phyloP scores from a whole-genome alignment of 2,113 vertebrate species.

The Podarcis cretensis region DNA sequence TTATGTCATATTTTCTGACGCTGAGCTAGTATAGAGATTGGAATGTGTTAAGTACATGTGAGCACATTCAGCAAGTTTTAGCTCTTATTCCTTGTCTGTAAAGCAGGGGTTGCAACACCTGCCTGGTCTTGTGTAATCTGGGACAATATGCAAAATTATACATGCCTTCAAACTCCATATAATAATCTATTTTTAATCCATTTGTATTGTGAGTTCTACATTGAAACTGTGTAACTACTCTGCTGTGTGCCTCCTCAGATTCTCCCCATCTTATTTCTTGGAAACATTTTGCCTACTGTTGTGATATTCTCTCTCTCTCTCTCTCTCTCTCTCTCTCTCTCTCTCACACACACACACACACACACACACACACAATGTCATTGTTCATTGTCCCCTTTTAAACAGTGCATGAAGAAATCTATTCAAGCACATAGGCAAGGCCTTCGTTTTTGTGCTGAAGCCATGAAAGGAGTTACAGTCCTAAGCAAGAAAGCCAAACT shows the following conservation, averaged over 20 bases:
- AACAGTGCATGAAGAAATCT: conserved; percentile 51
- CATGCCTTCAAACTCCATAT: background rate
- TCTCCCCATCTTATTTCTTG: background rate
- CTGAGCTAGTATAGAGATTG: background rate
- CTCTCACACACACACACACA: too few species aligned
- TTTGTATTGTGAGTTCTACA: too few species aligned
- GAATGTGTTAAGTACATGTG: background rate
- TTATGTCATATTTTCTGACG: background rate
- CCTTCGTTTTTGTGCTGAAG: conserved; percentile 43
- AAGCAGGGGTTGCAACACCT: background rate
- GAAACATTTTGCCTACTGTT: conserved; percentile 7
- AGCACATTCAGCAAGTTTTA: background rate
- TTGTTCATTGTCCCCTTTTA: conserved; percentile 41
- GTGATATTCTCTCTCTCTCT: background rate
- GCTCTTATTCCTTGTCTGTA: background rate
- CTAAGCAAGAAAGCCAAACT: conserved; percentile 49
- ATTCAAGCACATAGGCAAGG: conserved; percentile 46
- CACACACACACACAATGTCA: too few species aligned
- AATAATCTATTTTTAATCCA: too few species aligned
- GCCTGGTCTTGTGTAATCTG: background rate
- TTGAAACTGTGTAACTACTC: background rate
- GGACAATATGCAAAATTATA: background rate
- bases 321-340: too few species aligned
- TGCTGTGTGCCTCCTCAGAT: background rate
- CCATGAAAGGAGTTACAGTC: conserved; percentile 51